Base-by-base conservation (phyloP, 2,888 invertebrate genomes). In the Lacanobia wlatinum region DNA sequence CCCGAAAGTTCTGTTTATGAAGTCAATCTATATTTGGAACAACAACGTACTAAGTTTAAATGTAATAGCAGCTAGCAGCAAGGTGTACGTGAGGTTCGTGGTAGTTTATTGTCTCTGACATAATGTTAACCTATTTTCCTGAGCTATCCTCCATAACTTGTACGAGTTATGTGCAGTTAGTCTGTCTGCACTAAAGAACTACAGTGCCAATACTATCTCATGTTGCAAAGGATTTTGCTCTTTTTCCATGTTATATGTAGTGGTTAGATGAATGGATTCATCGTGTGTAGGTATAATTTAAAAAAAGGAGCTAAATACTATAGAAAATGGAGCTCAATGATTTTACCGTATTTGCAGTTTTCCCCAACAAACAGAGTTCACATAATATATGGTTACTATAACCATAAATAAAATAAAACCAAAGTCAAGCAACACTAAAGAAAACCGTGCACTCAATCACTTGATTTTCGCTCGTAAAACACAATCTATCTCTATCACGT, bases 401-500 rank as follows among this genome's bases (percentile, higher is more conserved):
- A 53, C 65, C 48, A 59, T 65, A 63, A 66, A 67, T 38, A 78
- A 80, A 75, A 80, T 73, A 67, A 43, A 77, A 68, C 68, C 60
- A 68, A 84, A 74, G 73, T 63, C 66, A 71, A 55, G 75, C 78
- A 79, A 78, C 63, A 67, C 65, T 62, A 65, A 83, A 84, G 78
- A 85, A 79, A 84, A 77, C 69, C 68, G 67, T 78, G 74, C 74
- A 79, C 76, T 80, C 84, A 82, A 84, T 84, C 87, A 83, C 85
- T 86, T 82, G 84, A 84, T 87, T 87, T 87, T 82, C 83, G 70
- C 69, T 70, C 76, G 79, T 74, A 78, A 82, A 85, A 81, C 70
- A 71, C 86, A 70, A 87, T 87, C 80, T 85, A 85, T 89, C 87
- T 89, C 83, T 86, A 87, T 85, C 84, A 88, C 70, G 83, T 79